Evolutionary conservation across 1,140 invertebrate species (phyloP), one percentile per base, ranked within the genome.

Genomic region (Euborellia annulipes): DNA sequence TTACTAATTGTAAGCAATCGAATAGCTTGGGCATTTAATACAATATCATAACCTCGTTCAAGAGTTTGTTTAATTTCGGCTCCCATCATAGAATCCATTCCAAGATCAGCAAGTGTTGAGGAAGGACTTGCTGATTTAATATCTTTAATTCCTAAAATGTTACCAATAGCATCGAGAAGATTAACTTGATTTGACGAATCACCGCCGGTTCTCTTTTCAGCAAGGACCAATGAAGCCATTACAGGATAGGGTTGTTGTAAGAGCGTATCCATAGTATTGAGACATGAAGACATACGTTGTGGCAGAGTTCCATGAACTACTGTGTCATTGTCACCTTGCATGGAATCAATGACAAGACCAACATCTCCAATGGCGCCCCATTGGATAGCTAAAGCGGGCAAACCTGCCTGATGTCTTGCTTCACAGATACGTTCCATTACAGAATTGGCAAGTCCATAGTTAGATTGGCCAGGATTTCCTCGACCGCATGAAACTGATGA

Each of bases 311-410:
- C 93, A 45, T 87, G 86, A 43, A 96, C 76, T 43, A 87, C 85
- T 0, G 78, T 85, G n/a, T 94, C 86, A 58, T 91, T 90, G 48
- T 73, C 73, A 18, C 58, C 68, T 18, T 83, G 84, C 70, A 94
- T 80, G 23, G 75, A 83, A 49, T 94, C 87, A 48, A 86, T 59
- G 43, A 96, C 75, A 18, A 97, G 67, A 46, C 93, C 94, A 17
- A 97, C 94, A 63, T 98, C 93, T 50, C 90, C 93, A 56, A 98
- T 88, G 36, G 91, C 90, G 53, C 94, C 94, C 92, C 93, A 98
- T 62, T 98, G 93, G 51, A 98, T 88, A 19, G 92, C 88, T 14
- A 93, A 56, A 55, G 41, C 47, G 13, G 48, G 48, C 7, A 50
- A 57, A 7, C 71, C 87, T 56, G 78, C 76, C 11, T 69, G 68